Base-by-base conservation (phyloP, 2,113 vertebrate genomes). In the Polypterus bichir region DNA sequence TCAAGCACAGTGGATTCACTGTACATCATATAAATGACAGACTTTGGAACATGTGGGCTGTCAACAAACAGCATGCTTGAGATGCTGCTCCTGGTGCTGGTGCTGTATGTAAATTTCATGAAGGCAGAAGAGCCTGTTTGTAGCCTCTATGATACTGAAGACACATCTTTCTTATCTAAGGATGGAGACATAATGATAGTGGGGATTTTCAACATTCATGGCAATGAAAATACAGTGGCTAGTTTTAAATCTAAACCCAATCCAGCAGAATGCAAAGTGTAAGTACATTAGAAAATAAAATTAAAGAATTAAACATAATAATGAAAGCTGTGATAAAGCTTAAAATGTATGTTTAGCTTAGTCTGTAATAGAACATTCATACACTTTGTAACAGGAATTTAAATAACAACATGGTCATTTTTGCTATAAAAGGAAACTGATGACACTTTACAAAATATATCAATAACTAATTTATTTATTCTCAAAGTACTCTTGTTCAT, bases 181-280 rank as follows among this genome's bases (percentile, higher is more conserved):
- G 60, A 70, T 44, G 84, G 84, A 61, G 77, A 83, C 27, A 64
- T 86, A n/a, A 76, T 66, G 4, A 81, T 86, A 3, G 83, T 82
- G 4, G 84, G 77, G 68, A 73, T 74, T 2, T 86, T 86, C 72
- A 81, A 81, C 44, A 79, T 86, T 52, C 79, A 77, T 66, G 80
- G 81, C 68, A 68, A 74, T 72, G 70, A 78, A 53, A 74, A 67
- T 46, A 79, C 73, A 54, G 27, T 49, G 46, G 57, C 76, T 53
- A 65, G 64, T 52, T 85, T 81, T 59, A 79, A 64, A 64, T 73
- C 73, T 57, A 76, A 71, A 64, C 81, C 79, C 47, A 53, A 65
- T 57, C 65, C 60, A 48, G 66, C 79, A 4, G 66, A 8, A 3
- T 85, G 84, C 65, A 79, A 75, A 27, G 81, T 79, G 84, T 86